A percentile compares a stretch with the other conserved stretches of the same genome.
phyloP scores from a whole-genome alignment of 2,113 vertebrate species.

The Dipodomys ordii region DNA sequence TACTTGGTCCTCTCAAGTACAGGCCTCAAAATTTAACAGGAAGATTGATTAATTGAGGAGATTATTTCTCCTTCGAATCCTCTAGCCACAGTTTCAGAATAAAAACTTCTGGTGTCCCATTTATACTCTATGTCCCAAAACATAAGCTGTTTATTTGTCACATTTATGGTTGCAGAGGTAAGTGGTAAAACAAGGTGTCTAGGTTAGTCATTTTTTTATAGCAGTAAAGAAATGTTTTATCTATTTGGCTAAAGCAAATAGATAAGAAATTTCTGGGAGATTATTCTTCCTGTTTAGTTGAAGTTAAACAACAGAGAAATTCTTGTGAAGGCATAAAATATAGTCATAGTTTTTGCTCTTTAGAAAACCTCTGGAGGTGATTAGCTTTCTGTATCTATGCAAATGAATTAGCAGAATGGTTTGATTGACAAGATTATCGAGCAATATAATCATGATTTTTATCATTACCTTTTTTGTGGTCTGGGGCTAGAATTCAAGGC shows the following conservation, averaged over 20 bases:
- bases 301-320: conserved; percentile 37
- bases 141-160: neutral
- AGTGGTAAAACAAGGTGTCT: neutral
- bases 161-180: neutral
- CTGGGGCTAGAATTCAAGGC: too few species aligned
- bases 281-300: neutral
- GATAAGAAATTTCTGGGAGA: neutral
- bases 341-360: neutral
- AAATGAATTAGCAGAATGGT: conserved; percentile 13
- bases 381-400: neutral
- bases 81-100: neutral
- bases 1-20: neutral
- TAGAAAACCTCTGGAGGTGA: neutral
- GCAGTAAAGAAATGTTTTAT: neutral
- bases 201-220: conserved; percentile 43
- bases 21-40: neutral
- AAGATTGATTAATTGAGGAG: neutral
- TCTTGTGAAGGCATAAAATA: conserved; percentile 5
- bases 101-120: neutral
- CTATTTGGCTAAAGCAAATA: neutral
- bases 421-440: conserved; percentile 6
- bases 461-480: too few species aligned
- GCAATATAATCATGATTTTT: neutral
- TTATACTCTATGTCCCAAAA: neutral
- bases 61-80: conserved; percentile 9